Percentiles rank a stretch among this genome's conserved stretches.
Conservation (phyloP, 2,888 invertebrate genomes). For the Callosobruchus maculatus region DNA sequence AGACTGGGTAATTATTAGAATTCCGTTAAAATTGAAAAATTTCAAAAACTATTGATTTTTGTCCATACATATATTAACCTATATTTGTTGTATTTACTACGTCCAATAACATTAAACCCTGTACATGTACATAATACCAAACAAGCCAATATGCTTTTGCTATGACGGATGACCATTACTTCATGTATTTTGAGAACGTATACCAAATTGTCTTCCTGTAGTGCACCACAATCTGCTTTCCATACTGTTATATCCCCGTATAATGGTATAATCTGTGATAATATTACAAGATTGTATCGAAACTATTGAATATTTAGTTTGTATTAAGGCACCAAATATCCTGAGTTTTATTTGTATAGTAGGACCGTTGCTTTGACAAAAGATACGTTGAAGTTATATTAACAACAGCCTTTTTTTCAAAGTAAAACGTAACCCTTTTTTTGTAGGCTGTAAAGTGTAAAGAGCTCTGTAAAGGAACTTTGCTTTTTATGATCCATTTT, state of each 20-base stretch:
- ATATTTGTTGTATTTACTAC: too few relatives aligned
- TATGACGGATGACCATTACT: too few relatives aligned
- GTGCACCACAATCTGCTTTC: neutral
- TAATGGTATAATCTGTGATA: slow-evolving; percentile 22
- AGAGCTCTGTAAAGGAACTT: neutral
- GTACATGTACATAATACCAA: too few relatives aligned
- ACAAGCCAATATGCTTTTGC: too few relatives aligned
- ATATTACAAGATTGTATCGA: slow-evolving; percentile 19
- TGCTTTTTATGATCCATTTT: neutral
- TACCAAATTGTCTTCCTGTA: neutral
- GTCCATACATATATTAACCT: too few relatives aligned
- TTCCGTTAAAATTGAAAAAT: too few relatives aligned
- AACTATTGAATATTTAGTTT: slow-evolving; percentile 14
- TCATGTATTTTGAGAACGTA: too few relatives aligned
- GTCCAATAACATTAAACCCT: too few relatives aligned
- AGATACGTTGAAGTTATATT: neutral
- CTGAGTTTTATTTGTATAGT: slow-evolving; percentile 6
- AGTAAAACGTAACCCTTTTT: neutral
- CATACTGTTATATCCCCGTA: neutral
- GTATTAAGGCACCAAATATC: slow-evolving; percentile 24
- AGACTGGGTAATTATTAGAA: too few relatives aligned
- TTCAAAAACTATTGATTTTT: too few relatives aligned
- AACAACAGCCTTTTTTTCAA: neutral
- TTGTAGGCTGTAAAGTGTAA: neutral
- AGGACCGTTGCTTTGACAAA: neutral